Percentiles rank a stretch among this genome's conserved stretches.
Evolutionary conservation across 2,113 vertebrate genomes (phyloP).

Genomic region (Psettodes erumei): DNA sequence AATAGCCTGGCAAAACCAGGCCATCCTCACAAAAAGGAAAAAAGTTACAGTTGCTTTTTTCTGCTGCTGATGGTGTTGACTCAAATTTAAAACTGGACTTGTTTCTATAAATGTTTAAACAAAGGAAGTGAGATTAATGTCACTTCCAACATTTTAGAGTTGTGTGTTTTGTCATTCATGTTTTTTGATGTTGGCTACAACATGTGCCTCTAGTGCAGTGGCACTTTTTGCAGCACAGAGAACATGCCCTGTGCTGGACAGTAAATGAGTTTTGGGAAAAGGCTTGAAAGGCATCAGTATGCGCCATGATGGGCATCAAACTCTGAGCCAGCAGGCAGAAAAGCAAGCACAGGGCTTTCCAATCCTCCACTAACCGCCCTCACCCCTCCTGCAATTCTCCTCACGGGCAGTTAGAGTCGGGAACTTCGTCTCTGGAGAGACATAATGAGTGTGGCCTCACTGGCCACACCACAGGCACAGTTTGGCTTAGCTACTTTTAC

Average conservation of each 20-base stretch:
- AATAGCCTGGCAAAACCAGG: constrained; percentile 34
- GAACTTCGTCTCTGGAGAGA: constrained; percentile 25
- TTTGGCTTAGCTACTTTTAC: constrained; percentile 52
- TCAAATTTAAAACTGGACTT: not conserved
- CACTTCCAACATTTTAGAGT: constrained; percentile 2
- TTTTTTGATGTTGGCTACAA: not conserved
- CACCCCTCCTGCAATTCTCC: constrained; percentile 24
- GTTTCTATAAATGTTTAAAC: constrained; percentile 3
- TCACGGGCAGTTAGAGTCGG: constrained; percentile 7
- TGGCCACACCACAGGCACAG: constrained; percentile 26
- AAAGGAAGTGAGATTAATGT: not conserved
- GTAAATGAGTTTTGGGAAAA: constrained; percentile 36
- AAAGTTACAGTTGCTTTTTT: not conserved
- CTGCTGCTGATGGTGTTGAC: constrained; percentile 9
- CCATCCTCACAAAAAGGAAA: not conserved
- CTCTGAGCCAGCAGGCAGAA: constrained; percentile 34
- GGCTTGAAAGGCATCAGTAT: constrained; percentile 36
- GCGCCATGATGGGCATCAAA: constrained; percentile 27
- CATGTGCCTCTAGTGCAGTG: not conserved
- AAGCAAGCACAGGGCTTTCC: constrained; percentile 39
- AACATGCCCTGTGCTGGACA: not conserved
- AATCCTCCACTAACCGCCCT: constrained; percentile 15
- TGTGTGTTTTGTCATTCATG: not conserved
- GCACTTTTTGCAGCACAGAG: constrained; percentile 11
- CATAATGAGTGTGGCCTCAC: constrained; percentile 46